Evolutionary conservation across 2,888 invertebrate species (phyloP).

Genomic region (Neria commutata): DNA sequence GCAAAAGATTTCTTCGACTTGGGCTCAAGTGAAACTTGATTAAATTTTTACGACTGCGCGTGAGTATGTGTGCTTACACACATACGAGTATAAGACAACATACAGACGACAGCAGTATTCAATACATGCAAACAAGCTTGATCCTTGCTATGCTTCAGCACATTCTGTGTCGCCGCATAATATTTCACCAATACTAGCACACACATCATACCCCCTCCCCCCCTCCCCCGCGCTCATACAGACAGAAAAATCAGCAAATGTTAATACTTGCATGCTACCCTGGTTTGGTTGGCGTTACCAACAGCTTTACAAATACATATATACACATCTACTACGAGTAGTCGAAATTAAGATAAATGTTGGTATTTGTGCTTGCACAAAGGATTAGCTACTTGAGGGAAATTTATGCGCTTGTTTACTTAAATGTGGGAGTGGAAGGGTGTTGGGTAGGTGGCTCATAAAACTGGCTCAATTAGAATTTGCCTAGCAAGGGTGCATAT

Average conservation of each 20-base stretch:
- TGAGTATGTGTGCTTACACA: background rate
- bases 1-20: background rate
- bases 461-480: background rate
- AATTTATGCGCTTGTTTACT: background rate
- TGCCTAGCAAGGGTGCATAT: no score
- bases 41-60: background rate
- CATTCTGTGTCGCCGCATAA: background rate
- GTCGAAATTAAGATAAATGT: constrained; percentile 7
- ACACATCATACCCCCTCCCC: no score
- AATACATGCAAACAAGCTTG: background rate
- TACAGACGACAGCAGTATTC: background rate
- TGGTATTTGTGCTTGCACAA: background rate
- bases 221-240: no score
- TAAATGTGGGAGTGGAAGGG: background rate
- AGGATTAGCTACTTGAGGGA: constrained; percentile 7
- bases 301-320: background rate
- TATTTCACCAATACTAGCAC: background rate
- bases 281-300: background rate
- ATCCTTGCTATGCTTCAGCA: background rate
- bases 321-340: background rate
- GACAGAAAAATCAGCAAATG: no score
- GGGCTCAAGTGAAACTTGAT: constrained; percentile 1
- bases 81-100: background rate
- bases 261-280: no score
- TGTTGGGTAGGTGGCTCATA: no score